Conservation (phyloP, 2,797 vertebrate genomes). For the Mycteria americana region DNA sequence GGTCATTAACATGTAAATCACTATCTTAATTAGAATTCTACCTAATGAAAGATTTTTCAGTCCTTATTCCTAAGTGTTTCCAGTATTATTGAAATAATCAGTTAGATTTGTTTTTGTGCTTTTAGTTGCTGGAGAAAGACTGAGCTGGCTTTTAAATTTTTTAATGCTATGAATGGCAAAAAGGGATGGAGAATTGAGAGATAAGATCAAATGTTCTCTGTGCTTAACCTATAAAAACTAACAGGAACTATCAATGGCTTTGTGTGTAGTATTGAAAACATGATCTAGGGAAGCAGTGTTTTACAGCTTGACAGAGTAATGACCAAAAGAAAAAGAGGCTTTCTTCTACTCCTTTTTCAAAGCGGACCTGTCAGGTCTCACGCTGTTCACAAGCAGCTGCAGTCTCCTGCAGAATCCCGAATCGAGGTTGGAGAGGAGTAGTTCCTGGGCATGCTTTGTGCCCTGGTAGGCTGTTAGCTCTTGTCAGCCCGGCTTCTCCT, state of each 20-base stretch:
- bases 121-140: conserved; percentile 4
- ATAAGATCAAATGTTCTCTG: conserved; percentile 35
- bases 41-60: conserved; percentile 34
- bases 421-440: neutral
- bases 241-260: conserved; percentile 35
- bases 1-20: conserved; percentile 54
- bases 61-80: conserved; percentile 22
- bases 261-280: conserved; percentile 33
- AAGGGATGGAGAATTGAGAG: neutral
- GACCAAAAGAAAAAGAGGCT: neutral
- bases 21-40: conserved; percentile 55
- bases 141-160: neutral
- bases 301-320: conserved; percentile 19
- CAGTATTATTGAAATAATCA: conserved; percentile 39
- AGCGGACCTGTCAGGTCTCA: neutral
- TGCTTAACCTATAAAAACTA: conserved; percentile 53
- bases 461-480: neutral
- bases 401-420: neutral
- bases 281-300: neutral
- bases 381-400: neutral
- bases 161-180: neutral
- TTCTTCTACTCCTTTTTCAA: neutral
- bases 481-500: neutral
- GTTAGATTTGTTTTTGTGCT: conserved; percentile 45
- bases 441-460: neutral